Base-by-base conservation (phyloP, 2,888 invertebrate species). In the Globia sparganii region DNA sequence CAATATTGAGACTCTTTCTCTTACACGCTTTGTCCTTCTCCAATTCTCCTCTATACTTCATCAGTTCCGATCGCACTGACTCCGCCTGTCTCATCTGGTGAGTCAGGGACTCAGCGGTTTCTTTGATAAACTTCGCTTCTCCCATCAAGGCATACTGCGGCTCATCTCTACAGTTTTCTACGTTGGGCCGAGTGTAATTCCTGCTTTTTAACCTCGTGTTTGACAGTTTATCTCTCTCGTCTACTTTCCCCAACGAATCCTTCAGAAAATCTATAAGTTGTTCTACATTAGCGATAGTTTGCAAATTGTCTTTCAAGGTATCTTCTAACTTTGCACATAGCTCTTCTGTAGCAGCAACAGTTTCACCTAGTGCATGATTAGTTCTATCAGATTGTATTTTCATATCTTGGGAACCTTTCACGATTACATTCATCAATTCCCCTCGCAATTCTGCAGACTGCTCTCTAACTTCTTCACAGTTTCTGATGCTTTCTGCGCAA, bases 111-210 rank as follows among this genome's bases (percentile, higher is more conserved):
- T 92, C 93, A 0, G 85, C 83, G 0, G 93, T 92, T 81, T 96
- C 97, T 65, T 95, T 97, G 95, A 88, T 97, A 94, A 87, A 98
- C 91, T 97, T 97, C 0, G 98, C 97, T 94, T 98, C 98, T 66
- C 97, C 97, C 81, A 98, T 97, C 66, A 98, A 93, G 11, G 97
- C 98, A 90, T 97, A 98, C 92, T 99, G 99, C 1, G 98, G 97
- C 37, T 97, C 97, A 93, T 99, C 99, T 72, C 98, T 97, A 90
- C 99, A 99, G 90, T 98, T 98, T 92, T 99, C 99, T 1, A 98
- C 98, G 77, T 98, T 97, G 0, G 98, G 98, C 15, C 99, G 97
- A 72, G 95, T 95, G 71, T 97, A 96, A 75, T 97, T 97, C 78
- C 99, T 97, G 89, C 97, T 97, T 89, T 98, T 97, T 79, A 99